Conservation (phyloP, 2,888 invertebrate genomes). For the Himalopsyche japonica region DNA sequence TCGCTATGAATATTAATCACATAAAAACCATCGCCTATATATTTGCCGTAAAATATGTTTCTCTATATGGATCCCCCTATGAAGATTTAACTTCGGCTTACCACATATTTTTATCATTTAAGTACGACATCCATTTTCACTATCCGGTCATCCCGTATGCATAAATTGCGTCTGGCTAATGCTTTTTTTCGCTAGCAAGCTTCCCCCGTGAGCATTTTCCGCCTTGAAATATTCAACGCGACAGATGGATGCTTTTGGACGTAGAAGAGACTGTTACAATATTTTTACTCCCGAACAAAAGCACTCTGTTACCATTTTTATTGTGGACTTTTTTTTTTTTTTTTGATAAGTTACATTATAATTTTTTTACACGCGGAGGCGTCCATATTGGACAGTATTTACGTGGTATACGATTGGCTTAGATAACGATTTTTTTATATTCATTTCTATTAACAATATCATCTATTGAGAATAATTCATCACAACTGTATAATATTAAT, state of each 20-base stretch:
- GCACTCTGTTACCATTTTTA: neutral
- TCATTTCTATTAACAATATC: no score
- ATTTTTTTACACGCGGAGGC: neutral
- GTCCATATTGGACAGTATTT: neutral
- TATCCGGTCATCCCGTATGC: conserved; percentile 1
- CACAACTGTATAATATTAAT: no score
- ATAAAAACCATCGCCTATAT: no score
- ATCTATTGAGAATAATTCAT: no score
- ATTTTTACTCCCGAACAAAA: neutral
- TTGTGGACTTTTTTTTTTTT: neutral
- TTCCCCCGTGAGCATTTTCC: neutral
- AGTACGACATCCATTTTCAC: neutral
- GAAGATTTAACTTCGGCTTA: neutral
- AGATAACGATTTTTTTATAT: no score
- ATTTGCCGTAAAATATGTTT: no score
- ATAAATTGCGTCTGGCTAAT: neutral
- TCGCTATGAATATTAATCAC: no score
- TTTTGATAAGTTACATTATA: neutral
- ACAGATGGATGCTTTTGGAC: neutral
- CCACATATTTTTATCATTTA: neutral
- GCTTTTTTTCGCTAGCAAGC: neutral
- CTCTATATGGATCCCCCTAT: neutral
- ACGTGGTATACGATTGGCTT: neutral
- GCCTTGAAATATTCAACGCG: neutral
- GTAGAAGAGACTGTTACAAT: neutral